Base-by-base conservation (phyloP, 2,888 invertebrate genomes). In the Emmelina monodactyla region DNA sequence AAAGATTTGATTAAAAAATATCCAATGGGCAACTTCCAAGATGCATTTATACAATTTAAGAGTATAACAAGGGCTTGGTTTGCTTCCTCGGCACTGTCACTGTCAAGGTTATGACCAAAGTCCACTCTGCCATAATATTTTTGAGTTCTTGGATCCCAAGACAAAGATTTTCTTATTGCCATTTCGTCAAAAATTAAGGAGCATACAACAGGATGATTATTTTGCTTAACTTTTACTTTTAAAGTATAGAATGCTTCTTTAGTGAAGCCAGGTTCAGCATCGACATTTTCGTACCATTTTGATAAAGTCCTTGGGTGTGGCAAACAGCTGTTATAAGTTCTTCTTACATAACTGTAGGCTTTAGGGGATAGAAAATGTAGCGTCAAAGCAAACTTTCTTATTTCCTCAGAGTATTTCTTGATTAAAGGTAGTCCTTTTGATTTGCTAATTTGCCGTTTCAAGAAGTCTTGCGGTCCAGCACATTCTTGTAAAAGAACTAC, bases 1-100 rank as follows among this genome's bases (percentile, higher is more conserved):
- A 38, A 9, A 13, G 37, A 13, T 12, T 32, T 39, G 9, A 39
- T 39, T 13, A 42, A 38, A 40, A 43, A 45, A 34, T 40, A 42
- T 9, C 33, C 39, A 11, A 42, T 22, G 11, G 39, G 36, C 9
- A 38, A 16, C 14, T 38, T 38, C 33, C 35, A 35, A 1, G 9
- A 12, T 2, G 36, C 39, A 16, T 42, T 43, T n/a, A 35, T 34
- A 12, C 33, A 33, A 2, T 15, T 41, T 2, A 41, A 7, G 12
- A 42, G 22, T 22, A 46, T 33, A 1, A 44, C 42, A n/a, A 42
- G 32, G 16, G 35, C 33, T 16, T 42, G 22, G 19, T 35, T 41
- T 7, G 41, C 43, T n/a, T 32, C 29, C 10, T 30, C 37, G 3
- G 33, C 9, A 10, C 16, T 12, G n/a, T 39, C 43, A 7, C 14